Base-by-base conservation (phyloP, 2,888 invertebrate genomes). In the Mycalesis mineus region DNA sequence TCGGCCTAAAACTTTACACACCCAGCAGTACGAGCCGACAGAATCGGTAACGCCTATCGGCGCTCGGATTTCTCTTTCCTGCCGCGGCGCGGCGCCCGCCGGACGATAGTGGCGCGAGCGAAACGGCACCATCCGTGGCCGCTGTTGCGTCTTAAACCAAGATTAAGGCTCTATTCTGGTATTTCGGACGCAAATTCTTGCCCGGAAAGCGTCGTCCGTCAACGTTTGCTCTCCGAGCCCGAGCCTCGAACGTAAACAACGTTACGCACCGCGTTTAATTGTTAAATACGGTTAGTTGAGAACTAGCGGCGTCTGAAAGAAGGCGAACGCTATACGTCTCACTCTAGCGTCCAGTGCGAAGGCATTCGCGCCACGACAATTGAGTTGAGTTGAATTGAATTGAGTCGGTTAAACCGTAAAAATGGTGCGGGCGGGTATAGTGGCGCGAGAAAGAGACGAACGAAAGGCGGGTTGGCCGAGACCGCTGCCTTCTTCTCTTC, bases 1-100 rank as follows among this genome's bases (percentile, higher is more conserved):
- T 88, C 87, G 88, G 88, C 88, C 88, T 88, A 88, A 89, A 88
- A 88, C 88, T 89, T 89, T 88, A 88, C 88, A 88, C 88, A 87
- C 88, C 88, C 88, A 87, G 79, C 73, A 77, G 86, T 65, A 72
- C 66, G 78, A 78, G 77, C 74, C 71, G 85, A 82, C 68, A 75
- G 72, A 81, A 78, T 59, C 72, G 86, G 88, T 73, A 77, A 80
- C 89, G 89, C 89, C 89, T 88, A 77, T 86, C 78, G 68, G 28
- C 48, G 66, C 55, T 77, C 81, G 80, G 82, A 74, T 71, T 73
- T 88, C 89, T 84, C 88, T 68, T 71, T 90, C 86, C 40, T 75
- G 58, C 88, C 65, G 75, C 68, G 61, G 53, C 57, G 49, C 8
- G 39, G 28, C 64, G 63, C 67, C 65, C 77, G 73, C 80, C 80